Evolutionary conservation across 2,113 vertebrate genomes (phyloP), one percentile per base, ranked within the genome.

Genomic region (Donacobius atricapilla): DNA sequence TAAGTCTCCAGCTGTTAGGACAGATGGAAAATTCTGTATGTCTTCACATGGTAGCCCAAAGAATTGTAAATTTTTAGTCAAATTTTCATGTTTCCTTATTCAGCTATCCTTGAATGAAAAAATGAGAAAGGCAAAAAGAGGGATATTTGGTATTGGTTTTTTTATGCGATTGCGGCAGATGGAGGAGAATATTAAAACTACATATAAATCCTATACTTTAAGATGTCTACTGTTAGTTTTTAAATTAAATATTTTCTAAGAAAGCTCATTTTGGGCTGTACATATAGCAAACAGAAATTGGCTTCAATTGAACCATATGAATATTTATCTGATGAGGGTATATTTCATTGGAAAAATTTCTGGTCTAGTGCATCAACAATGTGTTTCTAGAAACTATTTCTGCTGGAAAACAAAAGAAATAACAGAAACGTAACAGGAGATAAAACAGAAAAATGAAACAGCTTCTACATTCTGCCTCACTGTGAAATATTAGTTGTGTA

Each of bases 21-120:
- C n/a, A 94, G 88, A 94, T 82, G 60, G 70, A 91, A 94, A 90
- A 75, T 70, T 95, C 35, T 78, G 10, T 91, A 61, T 61, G 45
- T 94, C 39, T 93, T 92, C 89, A 15, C 13, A 35, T 53, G 20
- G 50, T 80, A 80, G 37, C 40, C 75, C 28, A 48, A 92, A 86
- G 66, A 94, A 76, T n/a, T 50, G 15, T 83, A 72, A 90, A 76
- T 83, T 88, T 88, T 10, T 69, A 90, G 37, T 69, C 22, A 72
- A 56, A 31, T 82, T 93, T 88, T 80, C 61, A 4, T 83, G 56
- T 70, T 80, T 88, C 28, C 7, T 79, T 70, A 19, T 65, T 89
- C 40, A 73, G 10, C 35, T 58, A 47, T 69, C 20, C 48, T 83
- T 86, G 31, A 48, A 40, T 83, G 56, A 72, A 86, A 88, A 90